A percentile compares a stretch with the other conserved stretches of the same genome.
phyloP scores from a whole-genome alignment of 2,113 vertebrate species.

The Antechinus flavipes region DNA sequence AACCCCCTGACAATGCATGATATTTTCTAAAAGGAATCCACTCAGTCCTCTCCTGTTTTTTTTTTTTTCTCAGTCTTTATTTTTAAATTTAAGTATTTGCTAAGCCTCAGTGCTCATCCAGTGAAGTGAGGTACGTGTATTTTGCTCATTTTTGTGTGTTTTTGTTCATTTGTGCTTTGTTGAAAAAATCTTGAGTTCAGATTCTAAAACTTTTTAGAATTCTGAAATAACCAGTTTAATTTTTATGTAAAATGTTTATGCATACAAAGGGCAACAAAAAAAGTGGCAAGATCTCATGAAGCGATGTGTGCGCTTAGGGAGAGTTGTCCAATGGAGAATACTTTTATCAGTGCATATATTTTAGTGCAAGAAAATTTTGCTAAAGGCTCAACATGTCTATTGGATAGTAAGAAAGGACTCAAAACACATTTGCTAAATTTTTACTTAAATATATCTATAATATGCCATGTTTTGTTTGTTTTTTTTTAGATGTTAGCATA shows the following conservation, averaged over 20 bases:
- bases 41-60: background rate
- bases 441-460: background rate
- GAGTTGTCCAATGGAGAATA: background rate
- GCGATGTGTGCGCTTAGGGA: background rate
- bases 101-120: background rate
- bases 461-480: background rate
- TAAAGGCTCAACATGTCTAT: background rate
- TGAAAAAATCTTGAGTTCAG: background rate
- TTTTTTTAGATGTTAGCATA: background rate
- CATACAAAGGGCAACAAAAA: background rate
- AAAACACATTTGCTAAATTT: background rate
- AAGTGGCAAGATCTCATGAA: background rate
- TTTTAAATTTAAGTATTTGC: background rate
- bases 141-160: background rate
- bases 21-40: constrained; percentile 8
- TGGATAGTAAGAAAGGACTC: background rate
- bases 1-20: background rate
- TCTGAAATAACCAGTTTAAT: background rate
- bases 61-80: background rate
- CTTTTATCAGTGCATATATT: background rate
- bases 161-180: background rate
- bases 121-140: background rate
- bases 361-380: background rate
- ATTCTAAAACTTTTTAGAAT: background rate
- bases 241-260: background rate